phyloP scores from a whole-genome alignment of 1,140 invertebrate genomes.

The Lepidurus arcticus region DNA sequence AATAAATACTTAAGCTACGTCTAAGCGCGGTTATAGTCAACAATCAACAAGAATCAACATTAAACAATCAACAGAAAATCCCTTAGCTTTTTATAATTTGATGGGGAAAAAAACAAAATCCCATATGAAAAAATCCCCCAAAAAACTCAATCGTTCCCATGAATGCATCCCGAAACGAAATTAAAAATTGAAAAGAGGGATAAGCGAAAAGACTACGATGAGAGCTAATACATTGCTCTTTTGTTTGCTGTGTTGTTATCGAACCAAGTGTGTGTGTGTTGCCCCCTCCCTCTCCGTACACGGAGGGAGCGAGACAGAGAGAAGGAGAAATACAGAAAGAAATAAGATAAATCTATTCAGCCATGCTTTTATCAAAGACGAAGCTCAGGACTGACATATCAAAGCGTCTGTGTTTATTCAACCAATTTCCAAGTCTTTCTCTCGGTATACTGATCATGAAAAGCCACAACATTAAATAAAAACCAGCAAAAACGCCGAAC shows the following conservation, averaged over 20 bases:
- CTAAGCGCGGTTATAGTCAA: neutral
- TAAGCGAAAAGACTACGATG: neutral
- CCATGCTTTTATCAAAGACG: neutral
- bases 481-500: too few relatives aligned
- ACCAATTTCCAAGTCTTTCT: slow-evolving; percentile 2
- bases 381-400: too few relatives aligned
- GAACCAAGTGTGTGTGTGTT: slow-evolving; percentile 17
- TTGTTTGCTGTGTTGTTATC: slow-evolving; percentile 13
- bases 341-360: slow-evolving; percentile 15
- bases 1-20: too few relatives aligned
- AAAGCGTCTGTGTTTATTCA: neutral
- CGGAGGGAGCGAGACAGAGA: neutral
- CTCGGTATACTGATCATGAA: neutral
- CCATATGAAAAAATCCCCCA: neutral
- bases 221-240: neutral
- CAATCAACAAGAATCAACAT: too few relatives aligned
- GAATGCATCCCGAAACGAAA: neutral
- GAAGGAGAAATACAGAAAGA: neutral
- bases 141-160: neutral
- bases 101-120: neutral
- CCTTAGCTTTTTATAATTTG: slow-evolving; percentile 7
- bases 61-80: slow-evolving; percentile 24
- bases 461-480: neutral
- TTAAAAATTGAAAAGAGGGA: neutral
- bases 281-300: neutral